Conservation (phyloP, 1,140 invertebrate genomes). For the Dolichoris vasculosae region DNA sequence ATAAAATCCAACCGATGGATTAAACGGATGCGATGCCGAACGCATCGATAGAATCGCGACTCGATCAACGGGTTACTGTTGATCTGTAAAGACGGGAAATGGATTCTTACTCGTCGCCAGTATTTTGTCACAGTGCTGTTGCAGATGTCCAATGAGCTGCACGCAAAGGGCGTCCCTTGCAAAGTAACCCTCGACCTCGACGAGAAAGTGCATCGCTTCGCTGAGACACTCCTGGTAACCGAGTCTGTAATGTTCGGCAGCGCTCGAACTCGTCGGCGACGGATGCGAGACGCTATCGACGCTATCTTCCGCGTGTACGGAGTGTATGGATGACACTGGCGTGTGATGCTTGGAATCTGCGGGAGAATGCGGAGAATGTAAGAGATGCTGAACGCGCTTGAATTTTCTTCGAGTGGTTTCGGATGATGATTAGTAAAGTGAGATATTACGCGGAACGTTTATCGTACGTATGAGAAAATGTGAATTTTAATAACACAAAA, state of each 20-base stretch:
- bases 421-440: too few species aligned
- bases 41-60: not conserved
- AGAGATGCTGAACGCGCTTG: too few species aligned
- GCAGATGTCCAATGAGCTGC: slow-evolving; percentile 87
- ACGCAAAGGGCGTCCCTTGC: slow-evolving; percentile 87
- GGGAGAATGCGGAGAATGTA: too few species aligned
- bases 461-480: too few species aligned
- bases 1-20: too few species aligned
- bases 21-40: too few species aligned
- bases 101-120: slow-evolving; percentile 75
- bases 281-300: slow-evolving; percentile 69
- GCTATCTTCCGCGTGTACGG: slow-evolving; percentile 69
- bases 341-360: slow-evolving; percentile 67
- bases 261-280: slow-evolving; percentile 61
- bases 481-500: too few species aligned
- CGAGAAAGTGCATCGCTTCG: slow-evolving; percentile 91
- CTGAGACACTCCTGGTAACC: slow-evolving; percentile 94
- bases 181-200: slow-evolving; percentile 87
- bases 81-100: not conserved
- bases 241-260: slow-evolving; percentile 80
- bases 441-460: too few species aligned
- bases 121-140: slow-evolving; percentile 86
- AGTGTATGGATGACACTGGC: slow-evolving; percentile 63
- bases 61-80: not conserved
- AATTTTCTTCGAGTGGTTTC: too few species aligned